These are phyloP conservation scores for Andrena camellia DNA, from an alignment of 2,888 invertebrate genomes.

Conservation along the genomic window DNA sequence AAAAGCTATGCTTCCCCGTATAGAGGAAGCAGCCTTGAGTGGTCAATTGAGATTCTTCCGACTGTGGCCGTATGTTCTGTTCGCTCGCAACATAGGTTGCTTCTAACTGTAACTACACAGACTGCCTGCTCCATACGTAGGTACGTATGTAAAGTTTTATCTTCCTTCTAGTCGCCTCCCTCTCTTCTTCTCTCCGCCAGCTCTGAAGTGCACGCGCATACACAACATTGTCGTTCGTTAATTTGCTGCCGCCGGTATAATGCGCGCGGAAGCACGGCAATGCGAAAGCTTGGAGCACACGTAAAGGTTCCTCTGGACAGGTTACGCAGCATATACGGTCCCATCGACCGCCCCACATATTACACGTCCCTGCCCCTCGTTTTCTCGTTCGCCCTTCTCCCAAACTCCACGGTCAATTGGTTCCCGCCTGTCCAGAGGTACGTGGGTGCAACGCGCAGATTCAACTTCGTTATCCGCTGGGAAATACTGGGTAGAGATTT, in stretches of 20 bases:
- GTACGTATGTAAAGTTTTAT: not conserved
- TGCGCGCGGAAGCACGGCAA: constrained; percentile 10
- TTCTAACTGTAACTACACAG: not conserved
- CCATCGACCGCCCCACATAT: constrained; percentile 81
- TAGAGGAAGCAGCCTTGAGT: not conserved
- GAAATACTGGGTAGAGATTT: constrained; percentile 7
- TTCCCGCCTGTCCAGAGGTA: constrained; percentile 50
- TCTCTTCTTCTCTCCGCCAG: not conserved
- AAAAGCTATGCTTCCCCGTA: not conserved
- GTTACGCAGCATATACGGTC: constrained; percentile 47
- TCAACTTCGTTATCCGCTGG: constrained; percentile 31
- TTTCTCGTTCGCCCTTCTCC: constrained; percentile 43
- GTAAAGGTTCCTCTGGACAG: constrained; percentile 24
- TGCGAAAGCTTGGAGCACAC: constrained; percentile 16
- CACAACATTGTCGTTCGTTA: constrained; percentile 26
- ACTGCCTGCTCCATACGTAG: not conserved
- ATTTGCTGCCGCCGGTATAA: constrained; percentile 22
- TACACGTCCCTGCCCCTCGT: constrained; percentile 66
- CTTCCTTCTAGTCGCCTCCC: not conserved
- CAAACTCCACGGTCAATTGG: constrained; percentile 74
- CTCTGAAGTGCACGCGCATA: not conserved
- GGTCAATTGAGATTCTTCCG: not conserved
- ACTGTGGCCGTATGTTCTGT: not conserved
- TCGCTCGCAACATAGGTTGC: not conserved
- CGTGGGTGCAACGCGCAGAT: constrained; percentile 9